These are phyloP conservation scores for Triops longicaudatus DNA, from an alignment of 1,140 invertebrate genomes.

Conservation along the genomic window DNA sequence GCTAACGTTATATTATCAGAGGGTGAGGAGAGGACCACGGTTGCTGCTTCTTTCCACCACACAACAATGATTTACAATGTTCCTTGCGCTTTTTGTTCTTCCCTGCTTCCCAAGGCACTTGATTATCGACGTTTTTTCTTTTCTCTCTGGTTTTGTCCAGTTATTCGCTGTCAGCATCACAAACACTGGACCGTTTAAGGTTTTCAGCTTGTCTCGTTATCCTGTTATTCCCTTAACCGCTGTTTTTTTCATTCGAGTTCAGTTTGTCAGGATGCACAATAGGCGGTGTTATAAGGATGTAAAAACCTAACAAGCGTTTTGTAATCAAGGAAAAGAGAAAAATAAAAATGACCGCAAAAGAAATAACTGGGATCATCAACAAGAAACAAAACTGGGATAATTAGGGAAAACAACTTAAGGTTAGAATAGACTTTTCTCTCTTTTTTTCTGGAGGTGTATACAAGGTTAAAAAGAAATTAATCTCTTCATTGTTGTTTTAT, in stretches of 20 bases:
- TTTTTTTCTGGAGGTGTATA: not conserved
- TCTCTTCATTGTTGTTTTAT: not conserved
- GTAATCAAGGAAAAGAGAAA: not conserved
- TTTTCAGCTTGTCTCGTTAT: not conserved
- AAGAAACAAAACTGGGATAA: slow-evolving; percentile 8
- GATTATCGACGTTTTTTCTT: not conserved
- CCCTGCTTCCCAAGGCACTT: slow-evolving; percentile 10
- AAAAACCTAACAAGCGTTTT: slow-evolving; percentile 4
- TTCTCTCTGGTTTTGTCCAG: not conserved
- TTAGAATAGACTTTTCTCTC: not conserved
- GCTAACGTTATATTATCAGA: slow-evolving; percentile 16
- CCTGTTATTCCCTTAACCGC: not conserved
- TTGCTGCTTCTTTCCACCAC: slow-evolving; percentile 1
- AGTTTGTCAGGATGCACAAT: not conserved
- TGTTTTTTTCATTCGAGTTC: not conserved
- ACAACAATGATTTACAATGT: slow-evolving; percentile 19
- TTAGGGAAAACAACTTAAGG: not conserved
- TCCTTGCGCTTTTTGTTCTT: slow-evolving; percentile 21
- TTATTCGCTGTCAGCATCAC: not conserved
- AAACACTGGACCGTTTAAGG: not conserved
- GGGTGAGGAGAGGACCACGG: slow-evolving; percentile 20
- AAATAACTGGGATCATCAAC: slow-evolving; percentile 4
- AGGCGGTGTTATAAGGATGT: not conserved
- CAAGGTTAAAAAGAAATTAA: not conserved
- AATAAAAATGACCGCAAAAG: not conserved